Percentiles rank a stretch among this genome's conserved stretches.
phyloP scores from a whole-genome alignment of 1,140 invertebrate genomes.

The Drosophila ironensis region DNA sequence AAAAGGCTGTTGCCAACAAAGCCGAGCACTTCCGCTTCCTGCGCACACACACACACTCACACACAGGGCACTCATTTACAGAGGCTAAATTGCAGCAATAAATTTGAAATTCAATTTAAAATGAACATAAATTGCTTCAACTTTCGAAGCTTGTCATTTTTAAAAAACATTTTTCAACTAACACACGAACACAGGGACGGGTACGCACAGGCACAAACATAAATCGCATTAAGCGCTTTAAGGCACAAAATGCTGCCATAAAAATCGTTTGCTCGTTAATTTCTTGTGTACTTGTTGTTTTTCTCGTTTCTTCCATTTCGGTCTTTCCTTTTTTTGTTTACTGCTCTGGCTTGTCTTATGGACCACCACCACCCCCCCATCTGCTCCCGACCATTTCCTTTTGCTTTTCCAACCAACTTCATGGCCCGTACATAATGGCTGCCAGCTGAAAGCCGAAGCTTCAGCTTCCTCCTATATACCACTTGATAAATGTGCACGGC shows the following conservation, averaged over 20 bases:
- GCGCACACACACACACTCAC: conserved; percentile 24
- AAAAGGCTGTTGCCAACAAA: conserved; percentile 34
- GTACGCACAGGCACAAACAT: conserved; percentile 24
- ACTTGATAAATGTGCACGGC: conserved; percentile 55
- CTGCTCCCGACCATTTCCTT: background rate
- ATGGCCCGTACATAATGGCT: conserved; percentile 40
- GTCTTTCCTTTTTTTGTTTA: conserved; percentile 60
- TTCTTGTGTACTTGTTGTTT: conserved; percentile 66
- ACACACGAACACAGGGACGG: conserved; percentile 34
- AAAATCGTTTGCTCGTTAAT: conserved; percentile 81
- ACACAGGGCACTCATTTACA: conserved; percentile 10
- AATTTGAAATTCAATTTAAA: conserved; percentile 82
- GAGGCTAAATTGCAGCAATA: conserved; percentile 77
- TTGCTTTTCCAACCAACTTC: conserved; percentile 7
- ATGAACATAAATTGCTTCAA: conserved; percentile 82
- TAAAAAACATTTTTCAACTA: conserved; percentile 81
- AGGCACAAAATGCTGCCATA: conserved; percentile 79
- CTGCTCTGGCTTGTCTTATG: conserved; percentile 64
- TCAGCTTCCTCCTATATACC: conserved; percentile 50
- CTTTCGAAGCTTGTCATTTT: conserved; percentile 81
- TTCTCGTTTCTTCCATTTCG: conserved; percentile 53
- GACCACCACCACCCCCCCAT: conserved; percentile 4
- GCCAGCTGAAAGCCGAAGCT: conserved; percentile 56
- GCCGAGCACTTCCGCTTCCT: conserved; percentile 72
- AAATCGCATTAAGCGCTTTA: conserved; percentile 79